These are phyloP conservation scores for Neodontobutis hainanensis DNA, from an alignment of 2,113 vertebrate genomes.

Conservation along the genomic window DNA sequence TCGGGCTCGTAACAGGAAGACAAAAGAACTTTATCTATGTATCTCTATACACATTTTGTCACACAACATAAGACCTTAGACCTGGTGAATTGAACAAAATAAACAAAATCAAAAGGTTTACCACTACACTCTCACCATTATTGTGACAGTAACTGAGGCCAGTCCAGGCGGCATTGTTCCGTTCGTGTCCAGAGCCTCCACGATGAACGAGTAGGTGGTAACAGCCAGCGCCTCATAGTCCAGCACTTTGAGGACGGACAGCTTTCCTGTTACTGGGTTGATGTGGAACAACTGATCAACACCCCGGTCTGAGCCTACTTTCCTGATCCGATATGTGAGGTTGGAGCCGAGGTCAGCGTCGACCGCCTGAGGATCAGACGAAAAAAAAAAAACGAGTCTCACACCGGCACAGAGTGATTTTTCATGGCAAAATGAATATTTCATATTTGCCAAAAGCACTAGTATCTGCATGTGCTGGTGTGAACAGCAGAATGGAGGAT, in stretches of 20 bases:
- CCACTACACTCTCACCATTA: conserved; percentile 52
- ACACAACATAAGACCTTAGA: too few relatives aligned
- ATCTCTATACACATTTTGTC: too few relatives aligned
- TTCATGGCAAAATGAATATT: conserved; percentile 23
- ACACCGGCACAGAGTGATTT: conserved; percentile 7
- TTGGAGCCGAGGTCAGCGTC: conserved; percentile 89
- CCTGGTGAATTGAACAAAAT: neutral
- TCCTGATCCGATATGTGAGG: conserved; percentile 89
- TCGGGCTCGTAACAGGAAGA: too few relatives aligned
- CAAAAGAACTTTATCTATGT: too few relatives aligned
- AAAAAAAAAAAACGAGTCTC: neutral
- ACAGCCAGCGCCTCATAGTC: conserved; percentile 90
- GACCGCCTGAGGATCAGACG: conserved; percentile 79
- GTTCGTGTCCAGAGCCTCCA: conserved; percentile 87
- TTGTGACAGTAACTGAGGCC: conserved; percentile 62
- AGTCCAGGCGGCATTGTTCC: conserved; percentile 90
- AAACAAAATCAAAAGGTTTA: neutral
- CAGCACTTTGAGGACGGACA: conserved; percentile 83
- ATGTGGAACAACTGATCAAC: conserved; percentile 82
- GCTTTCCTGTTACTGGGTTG: conserved; percentile 83
- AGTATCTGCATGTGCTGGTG: conserved; percentile 1
- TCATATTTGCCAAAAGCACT: conserved; percentile 16
- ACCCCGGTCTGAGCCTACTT: conserved; percentile 57
- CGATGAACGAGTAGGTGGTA: conserved; percentile 85
- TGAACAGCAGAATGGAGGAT: too few relatives aligned